Base-by-base conservation (phyloP, 2,113 vertebrate species). In the Glaucidium brasilianum region DNA sequence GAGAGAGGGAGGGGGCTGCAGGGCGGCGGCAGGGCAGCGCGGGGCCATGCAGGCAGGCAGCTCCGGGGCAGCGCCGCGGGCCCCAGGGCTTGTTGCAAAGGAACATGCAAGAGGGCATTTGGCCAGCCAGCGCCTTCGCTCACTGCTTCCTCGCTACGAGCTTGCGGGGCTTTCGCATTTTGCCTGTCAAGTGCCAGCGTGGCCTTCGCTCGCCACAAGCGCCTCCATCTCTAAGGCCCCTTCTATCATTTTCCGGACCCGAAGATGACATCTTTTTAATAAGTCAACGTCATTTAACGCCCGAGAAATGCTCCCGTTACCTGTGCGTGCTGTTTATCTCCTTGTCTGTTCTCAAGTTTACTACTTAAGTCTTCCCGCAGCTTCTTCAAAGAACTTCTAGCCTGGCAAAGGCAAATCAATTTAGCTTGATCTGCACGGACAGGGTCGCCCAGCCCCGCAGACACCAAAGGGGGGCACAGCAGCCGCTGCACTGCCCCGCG, bases 281-380 rank as follows among this genome's bases (percentile, higher is more conserved):
- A 55, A 79, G 17, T 7, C 25, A 39, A 27, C 2, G 64, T 5
- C 78, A 67, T 15, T 30, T 9, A 62, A 72, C 5, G 12, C 75
- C 81, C 81, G 1, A 82, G 89, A 52, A 73, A 10, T 34, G 81
- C 58, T 86, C 92, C 82, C 27, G 32, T 92, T 96, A 96, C 95
- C 95, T 96, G 90, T 75, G 90, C 16, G 3, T 37, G 82, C 77
- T 88, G 58, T 35, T 91, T 68, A 94, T 78, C 94, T 83, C 91
- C 90, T 35, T 90, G 91, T 67, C 92, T 96, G 90, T 64, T 96
- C 84, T 97, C 97, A 79, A 97, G 97, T 72, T 96, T 97, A 95
- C 92, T 97, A 91, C 96, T 98, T 89, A 98, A 96, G 86, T 98
- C 98, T 85, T 98, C 96, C 78, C 97, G 97, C 39, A 98, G 97